Evolutionary conservation across 2,113 vertebrate genomes (phyloP).

Genomic region (Alouatta palliata): DNA sequence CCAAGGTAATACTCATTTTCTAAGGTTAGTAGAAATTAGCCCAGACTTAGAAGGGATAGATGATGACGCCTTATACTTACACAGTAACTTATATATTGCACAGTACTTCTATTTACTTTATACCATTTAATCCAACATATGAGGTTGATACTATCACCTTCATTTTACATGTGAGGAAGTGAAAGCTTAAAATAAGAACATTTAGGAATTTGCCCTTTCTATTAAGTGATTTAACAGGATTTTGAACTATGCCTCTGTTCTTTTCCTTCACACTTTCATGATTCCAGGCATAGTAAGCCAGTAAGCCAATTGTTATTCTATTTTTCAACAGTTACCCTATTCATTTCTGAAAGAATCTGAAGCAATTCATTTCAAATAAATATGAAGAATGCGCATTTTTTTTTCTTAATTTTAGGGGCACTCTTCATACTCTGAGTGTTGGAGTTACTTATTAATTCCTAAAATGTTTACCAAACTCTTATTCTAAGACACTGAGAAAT

Average conservation of each 20-base stretch:
- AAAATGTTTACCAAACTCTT: background rate
- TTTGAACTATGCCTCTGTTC: background rate
- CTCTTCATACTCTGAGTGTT: background rate
- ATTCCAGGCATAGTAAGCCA: background rate
- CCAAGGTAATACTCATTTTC: background rate
- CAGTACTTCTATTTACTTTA: background rate
- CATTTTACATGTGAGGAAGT: background rate
- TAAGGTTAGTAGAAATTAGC: background rate
- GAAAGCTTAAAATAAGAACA: background rate
- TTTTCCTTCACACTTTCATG: background rate
- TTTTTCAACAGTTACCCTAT: background rate
- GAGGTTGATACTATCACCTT: background rate
- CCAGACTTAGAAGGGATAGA: background rate
- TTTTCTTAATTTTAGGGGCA: background rate
- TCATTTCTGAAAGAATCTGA: background rate
- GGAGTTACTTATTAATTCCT: background rate
- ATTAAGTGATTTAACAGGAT: background rate
- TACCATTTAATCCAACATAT: background rate
- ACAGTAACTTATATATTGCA: background rate
- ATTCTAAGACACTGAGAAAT: background rate
- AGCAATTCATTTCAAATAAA: background rate
- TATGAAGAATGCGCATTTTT: background rate
- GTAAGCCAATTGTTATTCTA: background rate
- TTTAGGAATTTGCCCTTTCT: background rate
- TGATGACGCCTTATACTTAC: background rate